phyloP scores from a whole-genome alignment of 2,888 invertebrate species.

The Phortica magna region DNA sequence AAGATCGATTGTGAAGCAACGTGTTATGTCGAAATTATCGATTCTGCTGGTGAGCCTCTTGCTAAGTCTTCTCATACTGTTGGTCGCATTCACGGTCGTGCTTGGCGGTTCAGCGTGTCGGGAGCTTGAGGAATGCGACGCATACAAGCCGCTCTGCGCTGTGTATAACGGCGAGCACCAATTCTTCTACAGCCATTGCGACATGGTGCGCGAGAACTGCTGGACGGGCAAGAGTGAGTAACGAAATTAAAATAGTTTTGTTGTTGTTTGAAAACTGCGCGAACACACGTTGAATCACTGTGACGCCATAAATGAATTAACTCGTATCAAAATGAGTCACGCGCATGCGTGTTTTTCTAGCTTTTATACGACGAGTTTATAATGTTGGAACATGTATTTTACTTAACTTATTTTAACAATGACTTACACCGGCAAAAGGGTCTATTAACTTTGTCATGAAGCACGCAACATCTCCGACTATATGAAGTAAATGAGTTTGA shows the following conservation, averaged over 20 bases:
- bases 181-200: slow-evolving; percentile 74
- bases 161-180: slow-evolving; percentile 67
- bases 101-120: slow-evolving; percentile 11
- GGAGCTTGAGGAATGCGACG: slow-evolving; percentile 61
- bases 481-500: no score
- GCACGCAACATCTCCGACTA: no score
- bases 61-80: slow-evolving; percentile 13
- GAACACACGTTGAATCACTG: no score
- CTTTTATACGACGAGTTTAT: no score
- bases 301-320: no score
- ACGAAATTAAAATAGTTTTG: background rate
- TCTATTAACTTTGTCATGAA: no score
- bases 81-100: background rate
- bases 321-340: no score
- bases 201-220: slow-evolving; percentile 71
- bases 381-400: no score
- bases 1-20: background rate
- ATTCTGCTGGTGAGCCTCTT: slow-evolving; percentile 20
- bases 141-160: slow-evolving; percentile 69
- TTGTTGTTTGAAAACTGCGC: no score
- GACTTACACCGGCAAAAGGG: no score
- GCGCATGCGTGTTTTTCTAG: no score
- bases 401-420: no score
- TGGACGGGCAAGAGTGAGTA: slow-evolving; percentile 70
- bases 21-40: slow-evolving; percentile 19